phyloP scores from a whole-genome alignment of 2,888 invertebrate species.

The Piscicola geometra region DNA sequence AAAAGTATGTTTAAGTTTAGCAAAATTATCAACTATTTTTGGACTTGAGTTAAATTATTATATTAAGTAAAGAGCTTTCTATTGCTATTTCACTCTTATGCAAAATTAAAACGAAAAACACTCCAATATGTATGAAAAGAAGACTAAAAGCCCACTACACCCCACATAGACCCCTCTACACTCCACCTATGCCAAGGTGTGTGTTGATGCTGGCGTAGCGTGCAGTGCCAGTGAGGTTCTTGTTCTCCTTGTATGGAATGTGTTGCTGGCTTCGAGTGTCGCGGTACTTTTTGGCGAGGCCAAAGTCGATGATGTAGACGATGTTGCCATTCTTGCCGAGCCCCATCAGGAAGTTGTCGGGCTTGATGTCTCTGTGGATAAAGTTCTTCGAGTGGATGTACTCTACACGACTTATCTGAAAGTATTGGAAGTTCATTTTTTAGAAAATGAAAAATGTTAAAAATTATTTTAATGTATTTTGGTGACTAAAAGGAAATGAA shows the following conservation, averaged over 20 bases:
- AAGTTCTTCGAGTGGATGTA: constrained; percentile 98
- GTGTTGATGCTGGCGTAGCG: constrained; percentile 33
- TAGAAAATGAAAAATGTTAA: not conserved
- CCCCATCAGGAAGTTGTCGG: constrained; percentile 62
- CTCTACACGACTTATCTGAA: constrained; percentile 74
- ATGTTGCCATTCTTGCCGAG: constrained; percentile 56
- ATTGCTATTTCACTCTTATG: no score
- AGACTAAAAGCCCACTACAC: no score
- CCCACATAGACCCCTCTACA: no score
- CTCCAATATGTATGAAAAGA: no score
- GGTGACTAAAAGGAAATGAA: not conserved
- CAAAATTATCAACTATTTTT: no score
- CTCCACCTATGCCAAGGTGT: constrained; percentile 33
- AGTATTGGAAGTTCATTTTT: constrained; percentile 24
- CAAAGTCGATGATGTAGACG: constrained; percentile 80
- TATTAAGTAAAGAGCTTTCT: no score
- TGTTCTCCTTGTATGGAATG: constrained; percentile 83
- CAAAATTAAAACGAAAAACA: no score
- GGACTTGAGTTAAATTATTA: no score
- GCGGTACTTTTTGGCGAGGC: constrained; percentile 95
- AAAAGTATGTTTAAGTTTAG: no score
- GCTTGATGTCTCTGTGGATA: constrained; percentile 85
- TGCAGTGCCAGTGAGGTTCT: constrained; percentile 71
- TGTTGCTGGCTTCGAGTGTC: constrained; percentile 74
- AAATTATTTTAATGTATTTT: not conserved